These are phyloP conservation scores for Anthoscopus minutus DNA, from an alignment of 2,113 vertebrate species.

Conservation along the genomic window DNA sequence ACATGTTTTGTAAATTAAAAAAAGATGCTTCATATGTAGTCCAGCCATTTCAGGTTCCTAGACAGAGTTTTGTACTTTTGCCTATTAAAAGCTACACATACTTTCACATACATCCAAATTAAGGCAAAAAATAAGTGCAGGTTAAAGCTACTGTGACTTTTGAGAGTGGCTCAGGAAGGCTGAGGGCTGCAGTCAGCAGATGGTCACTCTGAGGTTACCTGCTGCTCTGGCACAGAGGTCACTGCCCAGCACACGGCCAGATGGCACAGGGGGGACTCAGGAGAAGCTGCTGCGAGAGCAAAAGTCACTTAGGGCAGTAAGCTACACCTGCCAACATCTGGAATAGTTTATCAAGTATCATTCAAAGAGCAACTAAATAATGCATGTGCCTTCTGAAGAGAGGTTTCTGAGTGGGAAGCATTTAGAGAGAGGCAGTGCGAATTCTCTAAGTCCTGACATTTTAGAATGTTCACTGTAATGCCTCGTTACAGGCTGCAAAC, in stretches of 20 bases:
- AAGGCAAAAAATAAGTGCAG: neutral
- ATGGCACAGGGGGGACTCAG: slow-evolving; percentile 40
- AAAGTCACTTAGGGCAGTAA: slow-evolving; percentile 3
- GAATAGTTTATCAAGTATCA: slow-evolving; percentile 6
- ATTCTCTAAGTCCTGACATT: neutral
- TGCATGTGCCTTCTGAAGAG: neutral
- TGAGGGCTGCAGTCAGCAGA: slow-evolving; percentile 49
- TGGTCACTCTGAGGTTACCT: slow-evolving; percentile 57
- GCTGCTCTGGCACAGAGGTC: slow-evolving; percentile 28
- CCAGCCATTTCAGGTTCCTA: neutral
- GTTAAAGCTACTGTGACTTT: neutral
- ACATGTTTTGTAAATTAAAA: neutral
- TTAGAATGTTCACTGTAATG: neutral
- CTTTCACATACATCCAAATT: neutral
- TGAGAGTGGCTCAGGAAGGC: neutral
- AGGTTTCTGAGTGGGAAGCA: neutral
- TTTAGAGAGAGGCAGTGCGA: neutral
- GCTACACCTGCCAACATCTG: slow-evolving; percentile 64
- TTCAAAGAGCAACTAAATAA: neutral
- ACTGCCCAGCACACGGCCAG: slow-evolving; percentile 33
- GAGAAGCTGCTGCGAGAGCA: neutral
- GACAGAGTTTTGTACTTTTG: neutral
- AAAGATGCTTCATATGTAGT: neutral
- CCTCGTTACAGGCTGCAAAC: rapidly evolving
- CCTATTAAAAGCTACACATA: neutral